phyloP scores from a whole-genome alignment of 2,113 vertebrate genomes.

The Coturnix japonica region DNA sequence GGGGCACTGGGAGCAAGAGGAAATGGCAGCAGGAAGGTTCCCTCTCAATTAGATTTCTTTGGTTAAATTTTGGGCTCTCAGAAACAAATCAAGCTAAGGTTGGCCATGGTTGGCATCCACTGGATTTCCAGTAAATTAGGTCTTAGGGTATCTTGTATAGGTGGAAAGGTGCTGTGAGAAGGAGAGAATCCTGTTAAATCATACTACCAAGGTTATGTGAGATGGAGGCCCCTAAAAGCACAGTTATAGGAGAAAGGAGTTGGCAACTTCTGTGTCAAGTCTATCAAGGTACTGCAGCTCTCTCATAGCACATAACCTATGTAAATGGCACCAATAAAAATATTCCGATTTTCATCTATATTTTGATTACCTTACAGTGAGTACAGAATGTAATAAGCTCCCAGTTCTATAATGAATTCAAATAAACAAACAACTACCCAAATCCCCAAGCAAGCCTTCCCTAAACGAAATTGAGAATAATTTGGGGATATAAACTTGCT shows the following conservation, averaged over 20 bases:
- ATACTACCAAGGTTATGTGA: neutral
- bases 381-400: conserved; percentile 65
- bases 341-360: conserved; percentile 63
- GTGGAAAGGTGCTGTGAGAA: neutral
- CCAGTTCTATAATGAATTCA: conserved; percentile 61
- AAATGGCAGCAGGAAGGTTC: neutral
- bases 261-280: neutral
- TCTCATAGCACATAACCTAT: neutral
- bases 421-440: conserved; percentile 66
- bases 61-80: conserved; percentile 26
- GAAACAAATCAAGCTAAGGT: conserved; percentile 39
- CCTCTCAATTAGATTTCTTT: conserved; percentile 20
- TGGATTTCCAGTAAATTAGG: neutral
- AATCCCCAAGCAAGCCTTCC: conserved; percentile 61
- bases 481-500: conserved; percentile 58
- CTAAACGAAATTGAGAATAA: conserved; percentile 58
- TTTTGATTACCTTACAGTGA: conserved; percentile 73
- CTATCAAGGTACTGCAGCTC: neutral
- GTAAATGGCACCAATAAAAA: conserved; percentile 60
- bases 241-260: neutral
- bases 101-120: neutral
- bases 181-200: neutral
- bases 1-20: conserved; percentile 29
- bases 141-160: neutral
- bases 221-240: neutral